A percentile compares a stretch with the other conserved stretches of the same genome.
These are phyloP conservation scores for Sinocyclocheilus maitianheensis DNA, from an alignment of 2,113 vertebrate species.

Conservation along the genomic window DNA sequence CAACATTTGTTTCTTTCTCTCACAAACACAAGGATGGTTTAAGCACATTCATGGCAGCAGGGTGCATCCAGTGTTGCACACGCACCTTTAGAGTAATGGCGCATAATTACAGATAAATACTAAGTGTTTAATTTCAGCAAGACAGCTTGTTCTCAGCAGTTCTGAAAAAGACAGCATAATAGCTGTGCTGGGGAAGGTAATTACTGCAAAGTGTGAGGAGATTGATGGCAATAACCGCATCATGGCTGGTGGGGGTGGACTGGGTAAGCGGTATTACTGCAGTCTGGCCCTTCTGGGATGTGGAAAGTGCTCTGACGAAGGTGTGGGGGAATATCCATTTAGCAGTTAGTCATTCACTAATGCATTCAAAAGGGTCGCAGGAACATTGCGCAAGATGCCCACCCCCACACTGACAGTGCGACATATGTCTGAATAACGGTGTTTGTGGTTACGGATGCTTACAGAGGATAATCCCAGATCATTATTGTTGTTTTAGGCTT, in stretches of 20 bases:
- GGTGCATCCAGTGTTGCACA: neutral
- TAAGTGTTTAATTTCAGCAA: conserved; percentile 18
- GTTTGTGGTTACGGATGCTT: conserved; percentile 1
- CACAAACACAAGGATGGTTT: conserved; percentile 9
- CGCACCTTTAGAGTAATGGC: neutral
- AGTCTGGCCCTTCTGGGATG: conserved; percentile 42
- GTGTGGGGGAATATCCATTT: conserved; percentile 15
- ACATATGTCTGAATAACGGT: neutral
- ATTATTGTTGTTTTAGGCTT: neutral
- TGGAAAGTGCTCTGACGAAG: conserved; percentile 30
- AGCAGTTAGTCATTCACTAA: conserved; percentile 24
- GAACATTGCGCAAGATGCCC: neutral
- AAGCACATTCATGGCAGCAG: neutral
- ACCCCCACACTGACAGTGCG: neutral
- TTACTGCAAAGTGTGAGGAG: conserved; percentile 62
- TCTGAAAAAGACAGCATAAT: conserved; percentile 61
- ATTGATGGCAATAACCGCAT: conserved; percentile 66
- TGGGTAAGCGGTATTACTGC: neutral
- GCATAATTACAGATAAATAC: neutral
- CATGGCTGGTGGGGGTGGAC: conserved; percentile 47
- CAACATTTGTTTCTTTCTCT: neutral
- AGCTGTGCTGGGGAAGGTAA: conserved; percentile 64
- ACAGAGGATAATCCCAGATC: neutral
- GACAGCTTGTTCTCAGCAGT: conserved; percentile 27
- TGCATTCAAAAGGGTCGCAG: conserved; percentile 1